A percentile compares a stretch with the other conserved stretches of the same genome.
Evolutionary conservation across 2,888 invertebrate species (phyloP).

Genomic region (Empis livida): DNA sequence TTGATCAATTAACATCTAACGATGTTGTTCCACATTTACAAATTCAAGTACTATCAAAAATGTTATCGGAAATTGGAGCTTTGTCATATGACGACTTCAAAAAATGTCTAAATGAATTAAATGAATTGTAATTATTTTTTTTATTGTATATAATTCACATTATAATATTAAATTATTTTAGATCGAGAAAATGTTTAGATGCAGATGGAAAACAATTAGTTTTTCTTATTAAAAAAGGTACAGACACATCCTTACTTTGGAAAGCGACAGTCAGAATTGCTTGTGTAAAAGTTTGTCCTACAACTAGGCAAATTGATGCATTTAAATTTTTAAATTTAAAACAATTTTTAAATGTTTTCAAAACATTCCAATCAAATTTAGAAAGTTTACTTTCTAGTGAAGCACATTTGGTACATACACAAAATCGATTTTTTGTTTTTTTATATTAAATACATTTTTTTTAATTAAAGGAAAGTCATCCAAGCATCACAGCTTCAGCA

Average conservation of each 20-base stretch:
- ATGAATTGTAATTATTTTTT: conserved; percentile 41
- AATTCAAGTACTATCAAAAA: conserved; percentile 31
- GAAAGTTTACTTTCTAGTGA: conserved; percentile 27
- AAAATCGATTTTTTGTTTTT: not conserved
- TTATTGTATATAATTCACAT: not conserved
- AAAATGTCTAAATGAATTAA: conserved; percentile 43
- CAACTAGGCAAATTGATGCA: conserved; percentile 41
- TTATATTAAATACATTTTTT: not conserved
- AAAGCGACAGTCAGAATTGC: conserved; percentile 53
- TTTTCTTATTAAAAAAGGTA: conserved; percentile 51
- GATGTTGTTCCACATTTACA: conserved; percentile 21
- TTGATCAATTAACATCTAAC: conserved; percentile 19
- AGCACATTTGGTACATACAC: conserved; percentile 4
- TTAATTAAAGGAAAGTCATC: not conserved
- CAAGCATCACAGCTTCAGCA: conserved; percentile 27
- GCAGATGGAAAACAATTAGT: conserved; percentile 47
- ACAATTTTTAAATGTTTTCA: conserved; percentile 50
- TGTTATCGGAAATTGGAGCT: conserved; percentile 34
- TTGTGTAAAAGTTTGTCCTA: conserved; percentile 45
- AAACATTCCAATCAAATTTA: conserved; percentile 40
- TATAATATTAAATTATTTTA: conserved; percentile 22
- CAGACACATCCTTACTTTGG: conserved; percentile 52
- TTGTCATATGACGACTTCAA: conserved; percentile 46
- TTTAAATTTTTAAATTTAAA: conserved; percentile 46
- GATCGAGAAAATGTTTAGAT: conserved; percentile 47